Evolutionary conservation across 92 coral and sea anemone species (phyloP).

Genomic region (Epizoanthus fatuus): DNA sequence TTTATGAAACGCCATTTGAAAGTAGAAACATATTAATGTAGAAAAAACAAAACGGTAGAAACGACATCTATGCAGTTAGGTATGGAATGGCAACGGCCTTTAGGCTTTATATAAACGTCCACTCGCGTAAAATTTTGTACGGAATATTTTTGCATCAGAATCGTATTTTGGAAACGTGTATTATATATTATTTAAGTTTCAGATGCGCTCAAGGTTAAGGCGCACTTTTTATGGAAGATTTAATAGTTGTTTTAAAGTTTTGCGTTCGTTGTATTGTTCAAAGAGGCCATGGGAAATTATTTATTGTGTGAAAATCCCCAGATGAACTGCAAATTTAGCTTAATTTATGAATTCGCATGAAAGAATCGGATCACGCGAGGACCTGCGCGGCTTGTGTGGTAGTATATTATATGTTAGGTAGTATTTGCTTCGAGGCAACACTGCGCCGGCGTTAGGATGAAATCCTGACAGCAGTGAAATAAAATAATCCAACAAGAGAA

Average conservation of each 20-base stretch:
- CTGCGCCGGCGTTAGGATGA: constrained; percentile 17
- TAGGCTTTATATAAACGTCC: constrained; percentile 31
- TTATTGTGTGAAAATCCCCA: constrained; percentile 30
- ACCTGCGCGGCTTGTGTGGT: neutral
- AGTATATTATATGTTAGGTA: neutral
- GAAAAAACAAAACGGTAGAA: neutral
- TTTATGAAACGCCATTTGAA: neutral
- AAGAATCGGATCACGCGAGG: constrained; percentile 4
- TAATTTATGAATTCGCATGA: constrained; percentile 44
- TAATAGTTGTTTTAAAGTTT: constrained; percentile 41
- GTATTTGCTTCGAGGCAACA: neutral
- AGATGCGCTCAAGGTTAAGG: constrained; percentile 22
- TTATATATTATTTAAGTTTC: constrained; percentile 77
- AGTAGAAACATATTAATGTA: neutral
- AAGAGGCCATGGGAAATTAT: constrained; percentile 41
- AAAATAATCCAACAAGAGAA: neutral
- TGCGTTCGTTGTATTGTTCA: constrained; percentile 26
- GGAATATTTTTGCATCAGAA: constrained; percentile 87
- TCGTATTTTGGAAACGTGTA: constrained; percentile 90
- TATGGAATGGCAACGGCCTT: neutral
- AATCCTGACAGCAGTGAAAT: constrained; percentile 38
- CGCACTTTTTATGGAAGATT: constrained; percentile 40
- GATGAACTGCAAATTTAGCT: constrained; percentile 37
- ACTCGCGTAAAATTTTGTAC: constrained; percentile 78
- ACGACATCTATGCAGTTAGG: too few species aligned